Percentiles rank a stretch among this genome's conserved stretches.
Conservation (phyloP, 2,113 vertebrate genomes). For the Petroica traversi region DNA sequence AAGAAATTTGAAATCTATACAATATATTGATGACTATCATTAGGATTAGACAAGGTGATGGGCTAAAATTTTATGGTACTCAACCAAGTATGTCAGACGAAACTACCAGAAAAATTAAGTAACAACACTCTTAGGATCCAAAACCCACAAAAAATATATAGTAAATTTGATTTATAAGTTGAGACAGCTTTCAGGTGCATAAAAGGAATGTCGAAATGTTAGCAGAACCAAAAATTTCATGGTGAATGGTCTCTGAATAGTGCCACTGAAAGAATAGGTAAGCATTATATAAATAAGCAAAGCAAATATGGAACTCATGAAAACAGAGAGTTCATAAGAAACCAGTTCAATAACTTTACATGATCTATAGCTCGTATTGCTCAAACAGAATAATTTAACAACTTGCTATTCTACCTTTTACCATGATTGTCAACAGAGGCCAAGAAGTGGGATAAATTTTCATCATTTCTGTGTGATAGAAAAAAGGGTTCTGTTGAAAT, state of each 20-base stretch:
- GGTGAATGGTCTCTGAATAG: background rate
- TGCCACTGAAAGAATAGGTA: background rate
- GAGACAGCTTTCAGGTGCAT: background rate
- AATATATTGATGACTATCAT: background rate
- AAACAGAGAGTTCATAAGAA: background rate
- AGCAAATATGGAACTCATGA: background rate
- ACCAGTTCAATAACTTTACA: background rate
- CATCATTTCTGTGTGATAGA: background rate
- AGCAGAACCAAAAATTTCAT: background rate
- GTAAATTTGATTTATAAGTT: background rate
- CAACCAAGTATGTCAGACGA: background rate
- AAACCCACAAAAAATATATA: background rate
- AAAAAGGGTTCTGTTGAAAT: background rate
- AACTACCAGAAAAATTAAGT: background rate
- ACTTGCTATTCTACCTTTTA: background rate
- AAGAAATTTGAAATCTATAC: background rate
- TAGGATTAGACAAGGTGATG: background rate
- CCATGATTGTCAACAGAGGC: background rate
- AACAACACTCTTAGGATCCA: background rate
- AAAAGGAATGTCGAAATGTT: background rate
- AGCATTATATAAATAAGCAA: background rate
- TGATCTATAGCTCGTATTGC: background rate
- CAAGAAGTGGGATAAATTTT: background rate
- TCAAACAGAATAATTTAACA: constrained; percentile 6
- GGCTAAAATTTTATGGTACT: background rate